Conservation (phyloP, 2,113 vertebrate species). For the Arizona elegans region DNA sequence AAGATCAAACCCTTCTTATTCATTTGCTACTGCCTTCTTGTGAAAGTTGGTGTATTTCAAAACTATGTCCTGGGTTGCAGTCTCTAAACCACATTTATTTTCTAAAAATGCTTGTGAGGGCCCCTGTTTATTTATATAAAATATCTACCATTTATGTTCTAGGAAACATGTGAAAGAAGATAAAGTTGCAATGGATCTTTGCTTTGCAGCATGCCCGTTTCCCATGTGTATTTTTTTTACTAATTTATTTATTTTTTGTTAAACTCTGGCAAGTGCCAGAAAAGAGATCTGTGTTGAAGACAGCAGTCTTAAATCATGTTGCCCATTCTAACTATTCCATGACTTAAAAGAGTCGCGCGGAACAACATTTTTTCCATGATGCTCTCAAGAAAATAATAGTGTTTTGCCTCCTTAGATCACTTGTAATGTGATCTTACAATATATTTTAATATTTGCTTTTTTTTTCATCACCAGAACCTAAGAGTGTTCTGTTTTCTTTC, state of each 20-base stretch:
- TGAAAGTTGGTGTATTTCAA: background rate
- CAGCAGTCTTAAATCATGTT: background rate
- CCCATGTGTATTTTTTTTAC: background rate
- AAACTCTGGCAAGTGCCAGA: background rate
- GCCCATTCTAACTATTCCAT: background rate
- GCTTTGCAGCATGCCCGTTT: background rate
- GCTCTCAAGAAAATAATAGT: background rate
- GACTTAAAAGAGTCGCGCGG: background rate
- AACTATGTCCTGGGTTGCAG: background rate
- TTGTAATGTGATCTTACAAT: background rate
- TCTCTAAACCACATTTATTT: background rate
- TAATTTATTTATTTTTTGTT: background rate
- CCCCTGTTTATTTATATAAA: background rate
- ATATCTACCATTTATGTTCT: background rate
- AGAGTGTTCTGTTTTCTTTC: slow-evolving; percentile 12
- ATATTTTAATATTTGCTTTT: background rate
- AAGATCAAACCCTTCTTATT: background rate
- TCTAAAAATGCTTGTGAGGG: background rate
- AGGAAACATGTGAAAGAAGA: background rate
- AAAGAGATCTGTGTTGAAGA: background rate
- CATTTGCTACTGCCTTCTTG: background rate
- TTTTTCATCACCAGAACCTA: rapidly evolving
- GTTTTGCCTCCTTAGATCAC: background rate
- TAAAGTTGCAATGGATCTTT: background rate
- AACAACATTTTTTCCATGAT: background rate